phyloP scores from a whole-genome alignment of 2,113 vertebrate species.

The Protobothrops mucrosquamatus region DNA sequence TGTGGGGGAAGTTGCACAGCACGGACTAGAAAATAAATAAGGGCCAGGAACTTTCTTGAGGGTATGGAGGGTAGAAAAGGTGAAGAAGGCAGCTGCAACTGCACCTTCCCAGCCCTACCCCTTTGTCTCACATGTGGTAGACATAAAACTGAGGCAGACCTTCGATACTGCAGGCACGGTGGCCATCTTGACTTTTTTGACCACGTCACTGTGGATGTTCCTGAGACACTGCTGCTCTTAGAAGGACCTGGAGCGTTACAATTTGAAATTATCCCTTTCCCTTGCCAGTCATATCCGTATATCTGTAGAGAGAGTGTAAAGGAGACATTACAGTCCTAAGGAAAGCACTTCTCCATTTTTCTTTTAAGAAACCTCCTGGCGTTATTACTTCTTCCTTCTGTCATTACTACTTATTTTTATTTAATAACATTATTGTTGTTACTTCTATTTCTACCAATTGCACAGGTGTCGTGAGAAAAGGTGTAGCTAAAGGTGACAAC shows the following conservation, averaged over 20 bases:
- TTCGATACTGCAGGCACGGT: background rate
- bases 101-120: too few species aligned
- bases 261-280: background rate
- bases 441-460: background rate
- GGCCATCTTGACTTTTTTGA: background rate
- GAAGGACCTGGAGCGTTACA: background rate
- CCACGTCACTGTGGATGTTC: background rate
- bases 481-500: background rate
- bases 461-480: background rate
- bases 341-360: background rate
- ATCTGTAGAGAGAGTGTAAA: background rate
- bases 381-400: background rate
- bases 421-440: background rate
- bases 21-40: background rate
- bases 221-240: background rate
- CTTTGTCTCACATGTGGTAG: too few species aligned
- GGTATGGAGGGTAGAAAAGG: too few species aligned
- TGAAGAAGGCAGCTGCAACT: too few species aligned
- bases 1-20: background rate
- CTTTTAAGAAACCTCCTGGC: background rate
- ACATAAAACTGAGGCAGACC: too few species aligned
- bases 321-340: too few species aligned
- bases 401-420: background rate
- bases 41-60: too few species aligned
- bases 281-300: too few species aligned